phyloP scores from a whole-genome alignment of 2,888 invertebrate species.

The Andrena trimmerana region DNA sequence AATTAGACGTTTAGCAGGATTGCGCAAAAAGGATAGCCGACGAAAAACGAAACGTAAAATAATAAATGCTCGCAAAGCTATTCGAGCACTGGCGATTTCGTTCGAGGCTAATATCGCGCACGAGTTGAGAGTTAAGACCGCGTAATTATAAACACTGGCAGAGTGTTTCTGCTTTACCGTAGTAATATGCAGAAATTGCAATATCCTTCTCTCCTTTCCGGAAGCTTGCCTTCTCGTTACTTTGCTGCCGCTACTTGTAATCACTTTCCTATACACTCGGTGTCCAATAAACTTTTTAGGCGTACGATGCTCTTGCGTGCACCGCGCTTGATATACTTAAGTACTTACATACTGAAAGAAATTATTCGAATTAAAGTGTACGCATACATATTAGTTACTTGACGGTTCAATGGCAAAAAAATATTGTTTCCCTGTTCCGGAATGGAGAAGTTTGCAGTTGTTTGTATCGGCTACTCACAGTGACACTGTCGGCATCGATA shows the following conservation, averaged over 20 bases:
- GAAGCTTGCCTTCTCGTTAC: constrained; percentile 5
- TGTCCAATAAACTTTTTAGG: constrained; percentile 35
- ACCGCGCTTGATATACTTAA: no score
- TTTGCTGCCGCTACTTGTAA: constrained; percentile 22
- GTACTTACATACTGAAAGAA: not conserved
- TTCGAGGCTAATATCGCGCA: constrained; percentile 20
- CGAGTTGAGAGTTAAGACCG: constrained; percentile 11
- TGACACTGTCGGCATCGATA: no score
- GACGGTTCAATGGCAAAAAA: no score
- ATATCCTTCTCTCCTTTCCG: constrained; percentile 13
- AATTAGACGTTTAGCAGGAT: not conserved
- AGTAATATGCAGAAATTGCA: constrained; percentile 3
- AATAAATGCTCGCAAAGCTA: not conserved
- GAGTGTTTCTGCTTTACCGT: constrained; percentile 19
- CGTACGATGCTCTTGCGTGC: not conserved
- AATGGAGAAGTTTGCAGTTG: no score
- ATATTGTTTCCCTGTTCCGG: no score
- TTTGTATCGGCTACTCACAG: no score
- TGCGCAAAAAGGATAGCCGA: not conserved
- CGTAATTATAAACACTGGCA: constrained; percentile 32
- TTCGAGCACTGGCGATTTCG: constrained; percentile 1
- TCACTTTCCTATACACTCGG: not conserved
- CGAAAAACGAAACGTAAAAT: not conserved
- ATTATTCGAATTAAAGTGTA: not conserved
- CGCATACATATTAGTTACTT: no score